Evolutionary conservation across 2,113 vertebrate genomes (phyloP).

Genomic region (Psittacula cyanocephala): DNA sequence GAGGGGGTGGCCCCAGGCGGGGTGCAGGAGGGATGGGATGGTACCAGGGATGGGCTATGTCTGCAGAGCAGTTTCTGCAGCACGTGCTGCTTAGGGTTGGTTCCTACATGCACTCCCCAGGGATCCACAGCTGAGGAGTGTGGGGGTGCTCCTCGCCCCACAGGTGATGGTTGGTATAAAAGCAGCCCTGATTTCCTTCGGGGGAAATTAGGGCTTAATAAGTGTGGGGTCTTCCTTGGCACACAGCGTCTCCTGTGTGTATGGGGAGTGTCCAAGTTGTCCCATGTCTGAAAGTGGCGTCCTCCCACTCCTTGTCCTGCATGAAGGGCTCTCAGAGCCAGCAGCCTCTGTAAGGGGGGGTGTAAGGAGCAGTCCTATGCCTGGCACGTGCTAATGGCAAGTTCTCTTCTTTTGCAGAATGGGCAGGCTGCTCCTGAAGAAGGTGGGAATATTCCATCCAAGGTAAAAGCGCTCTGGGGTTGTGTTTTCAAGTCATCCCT

Average conservation of each 20-base stretch:
- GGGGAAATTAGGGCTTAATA: not conserved
- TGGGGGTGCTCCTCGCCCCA: not conserved
- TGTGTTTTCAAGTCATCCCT: not conserved
- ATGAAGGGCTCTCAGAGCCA: not conserved
- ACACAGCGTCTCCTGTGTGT: not conserved
- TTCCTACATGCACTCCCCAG: fast-evolving
- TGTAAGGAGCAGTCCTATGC: not conserved
- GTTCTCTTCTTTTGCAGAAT: conserved; percentile 72
- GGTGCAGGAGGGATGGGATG: not conserved
- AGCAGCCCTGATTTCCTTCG: not conserved
- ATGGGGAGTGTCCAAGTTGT: not conserved
- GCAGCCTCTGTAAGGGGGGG: not conserved
- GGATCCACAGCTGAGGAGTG: fast-evolving
- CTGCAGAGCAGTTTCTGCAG: not conserved
- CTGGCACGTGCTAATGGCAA: not conserved
- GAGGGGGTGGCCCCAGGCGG: fast-evolving
- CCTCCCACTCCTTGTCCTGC: not conserved
- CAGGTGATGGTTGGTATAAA: fast-evolving
- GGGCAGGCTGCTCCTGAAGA: conserved; percentile 75
- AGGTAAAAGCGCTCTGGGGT: conserved; percentile 57
- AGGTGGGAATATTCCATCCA: conserved; percentile 57
- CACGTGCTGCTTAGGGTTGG: not conserved
- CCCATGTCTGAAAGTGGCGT: not conserved
- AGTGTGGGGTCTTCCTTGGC: not conserved
- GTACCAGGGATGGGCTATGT: not conserved